Conservation (phyloP, 2,113 vertebrate species). For the Chiloscyllium plagiosum region DNA sequence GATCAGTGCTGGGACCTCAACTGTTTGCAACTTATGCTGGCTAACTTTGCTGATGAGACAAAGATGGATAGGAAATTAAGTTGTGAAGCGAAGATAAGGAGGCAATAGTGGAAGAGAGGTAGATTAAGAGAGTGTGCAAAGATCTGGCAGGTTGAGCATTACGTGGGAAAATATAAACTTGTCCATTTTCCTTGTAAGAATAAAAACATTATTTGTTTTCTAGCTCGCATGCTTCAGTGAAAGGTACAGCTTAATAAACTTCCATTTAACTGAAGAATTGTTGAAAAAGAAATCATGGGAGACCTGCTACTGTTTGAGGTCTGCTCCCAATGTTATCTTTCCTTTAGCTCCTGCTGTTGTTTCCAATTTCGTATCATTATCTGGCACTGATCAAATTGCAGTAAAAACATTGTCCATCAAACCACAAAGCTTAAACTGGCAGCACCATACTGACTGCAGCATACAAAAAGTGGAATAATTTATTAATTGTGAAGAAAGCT, state of each 20-base stretch:
- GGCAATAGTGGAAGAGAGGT: too few species aligned
- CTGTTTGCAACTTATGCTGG: too few species aligned
- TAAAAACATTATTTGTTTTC: neutral
- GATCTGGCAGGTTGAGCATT: too few species aligned
- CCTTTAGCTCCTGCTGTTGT: neutral
- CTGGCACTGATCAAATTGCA: neutral
- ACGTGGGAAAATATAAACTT: too few species aligned
- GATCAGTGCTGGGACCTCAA: too few species aligned
- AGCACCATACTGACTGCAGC: neutral
- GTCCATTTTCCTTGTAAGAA: too few species aligned
- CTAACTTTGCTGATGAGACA: too few species aligned
- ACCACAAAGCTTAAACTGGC: neutral
- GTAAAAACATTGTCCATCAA: neutral
- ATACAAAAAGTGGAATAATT: neutral
- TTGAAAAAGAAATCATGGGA: neutral
- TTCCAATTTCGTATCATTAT: neutral
- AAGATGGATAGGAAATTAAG: too few species aligned
- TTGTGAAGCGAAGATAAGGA: too few species aligned
- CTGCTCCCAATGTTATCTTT: neutral
- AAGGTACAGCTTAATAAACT: neutral
- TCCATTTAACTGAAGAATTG: neutral
- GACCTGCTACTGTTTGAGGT: neutral
- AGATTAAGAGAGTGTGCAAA: too few species aligned
- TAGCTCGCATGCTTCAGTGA: neutral
- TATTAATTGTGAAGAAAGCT: neutral